A percentile compares a stretch with the other conserved stretches of the same genome.
Conservation (phyloP, 2,888 invertebrate genomes). For the Phaedon cochleariae region DNA sequence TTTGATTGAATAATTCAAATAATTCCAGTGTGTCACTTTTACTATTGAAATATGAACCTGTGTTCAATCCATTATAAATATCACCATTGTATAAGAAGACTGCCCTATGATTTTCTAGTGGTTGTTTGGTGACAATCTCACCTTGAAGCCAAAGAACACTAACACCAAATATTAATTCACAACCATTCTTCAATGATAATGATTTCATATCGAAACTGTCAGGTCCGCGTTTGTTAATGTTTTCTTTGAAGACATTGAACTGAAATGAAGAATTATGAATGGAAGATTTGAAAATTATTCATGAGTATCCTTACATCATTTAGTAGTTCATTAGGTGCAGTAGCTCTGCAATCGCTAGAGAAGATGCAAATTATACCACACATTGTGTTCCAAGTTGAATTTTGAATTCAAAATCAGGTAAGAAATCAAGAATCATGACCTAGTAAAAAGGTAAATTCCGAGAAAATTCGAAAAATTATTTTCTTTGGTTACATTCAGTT, state of each 20-base stretch:
- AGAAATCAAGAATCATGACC: too few relatives aligned
- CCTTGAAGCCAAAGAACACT: constrained; percentile 90
- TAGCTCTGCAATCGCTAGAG: constrained; percentile 26
- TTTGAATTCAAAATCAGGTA: too few relatives aligned
- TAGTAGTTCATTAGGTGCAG: constrained; percentile 23
- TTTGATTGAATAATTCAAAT: constrained; percentile 58
- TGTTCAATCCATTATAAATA: constrained; percentile 68
- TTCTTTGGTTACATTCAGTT: too few relatives aligned
- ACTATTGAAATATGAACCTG: constrained; percentile 55
- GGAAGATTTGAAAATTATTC: constrained; percentile 5
- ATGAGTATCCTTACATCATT: constrained; percentile 15
- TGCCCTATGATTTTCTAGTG: constrained; percentile 69
- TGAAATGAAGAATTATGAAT: constrained; percentile 40
- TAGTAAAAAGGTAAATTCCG: too few relatives aligned
- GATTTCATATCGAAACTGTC: constrained; percentile 55
- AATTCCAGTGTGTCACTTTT: constrained; percentile 66
- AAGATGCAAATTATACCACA: constrained; percentile 54
- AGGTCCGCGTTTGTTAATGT: constrained; percentile 68
- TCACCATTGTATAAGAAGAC: constrained; percentile 90
- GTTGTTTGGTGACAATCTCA: constrained; percentile 69
- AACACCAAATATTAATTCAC: constrained; percentile 58
- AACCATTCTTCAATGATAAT: constrained; percentile 33
- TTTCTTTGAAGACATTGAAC: constrained; percentile 49
- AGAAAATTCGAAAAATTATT: too few relatives aligned
- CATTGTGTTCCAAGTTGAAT: constrained; percentile 37